Evolutionary conservation across 2,888 invertebrate genomes (phyloP).

Genomic region (Lepeophtheirus nordmannii): DNA sequence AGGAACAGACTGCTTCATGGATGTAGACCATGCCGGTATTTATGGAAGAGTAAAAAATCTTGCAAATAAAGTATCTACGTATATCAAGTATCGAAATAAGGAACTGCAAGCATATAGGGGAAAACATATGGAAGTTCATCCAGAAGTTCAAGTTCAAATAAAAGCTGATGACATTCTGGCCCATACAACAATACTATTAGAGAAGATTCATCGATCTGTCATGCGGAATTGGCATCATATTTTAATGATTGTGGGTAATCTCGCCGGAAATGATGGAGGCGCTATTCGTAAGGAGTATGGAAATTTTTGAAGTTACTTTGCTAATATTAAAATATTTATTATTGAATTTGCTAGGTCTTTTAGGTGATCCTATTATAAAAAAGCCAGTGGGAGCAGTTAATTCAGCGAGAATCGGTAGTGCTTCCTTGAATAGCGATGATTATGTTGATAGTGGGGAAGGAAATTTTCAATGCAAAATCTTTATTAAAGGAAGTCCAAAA

Average conservation of each 20-base stretch:
- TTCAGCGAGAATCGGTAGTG: not conserved
- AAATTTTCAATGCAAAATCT: not conserved
- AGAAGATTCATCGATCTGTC: constrained; percentile 6
- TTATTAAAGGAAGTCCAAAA: not conserved
- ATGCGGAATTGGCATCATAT: constrained; percentile 16
- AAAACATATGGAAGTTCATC: not conserved
- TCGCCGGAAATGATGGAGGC: constrained; percentile 4
- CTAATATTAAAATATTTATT: no score
- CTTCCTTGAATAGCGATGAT: not conserved
- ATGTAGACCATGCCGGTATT: constrained; percentile 6
- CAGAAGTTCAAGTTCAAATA: not conserved
- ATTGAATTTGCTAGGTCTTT: not conserved
- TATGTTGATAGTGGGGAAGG: not conserved
- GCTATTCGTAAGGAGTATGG: not conserved
- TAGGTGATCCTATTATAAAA: not conserved
- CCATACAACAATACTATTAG: not conserved
- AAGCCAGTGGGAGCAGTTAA: not conserved
- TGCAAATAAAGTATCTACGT: not conserved
- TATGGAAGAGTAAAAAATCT: not conserved
- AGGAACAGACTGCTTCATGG: constrained; percentile 4
- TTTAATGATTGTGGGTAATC: constrained; percentile 4
- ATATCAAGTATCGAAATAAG: constrained; percentile 4
- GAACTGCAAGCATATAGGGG: not conserved
- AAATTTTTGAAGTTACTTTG: no score
- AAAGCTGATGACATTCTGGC: constrained; percentile 6